These are phyloP conservation scores for Homarus gammarus DNA, from an alignment of 2,888 invertebrate species.

Conservation along the genomic window DNA sequence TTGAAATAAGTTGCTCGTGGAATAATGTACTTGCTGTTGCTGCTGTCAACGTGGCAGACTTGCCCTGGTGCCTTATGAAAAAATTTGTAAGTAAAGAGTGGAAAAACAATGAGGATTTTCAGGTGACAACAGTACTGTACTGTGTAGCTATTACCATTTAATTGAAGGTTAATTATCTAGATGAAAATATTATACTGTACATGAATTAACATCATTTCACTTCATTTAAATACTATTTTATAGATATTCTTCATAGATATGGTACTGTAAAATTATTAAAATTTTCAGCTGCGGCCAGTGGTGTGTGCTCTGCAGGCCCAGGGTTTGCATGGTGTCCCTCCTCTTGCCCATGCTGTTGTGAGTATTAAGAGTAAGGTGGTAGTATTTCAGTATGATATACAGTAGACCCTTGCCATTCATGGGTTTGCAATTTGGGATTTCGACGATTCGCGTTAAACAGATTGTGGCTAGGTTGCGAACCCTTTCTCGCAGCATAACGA, in stretches of 20 bases:
- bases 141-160: neutral
- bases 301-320: constrained; percentile 33
- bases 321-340: constrained; percentile 38
- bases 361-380: neutral
- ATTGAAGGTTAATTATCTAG: neutral
- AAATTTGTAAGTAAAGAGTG: no score
- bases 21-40: no score
- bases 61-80: no score
- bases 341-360: constrained; percentile 1
- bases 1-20: no score
- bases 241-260: neutral
- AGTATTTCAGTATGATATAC: neutral
- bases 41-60: no score
- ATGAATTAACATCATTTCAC: neutral
- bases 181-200: neutral
- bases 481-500: no score
- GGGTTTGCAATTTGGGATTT: neutral
- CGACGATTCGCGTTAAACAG: neutral
- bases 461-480: neutral
- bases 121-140: no score
- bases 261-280: neutral
- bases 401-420: neutral
- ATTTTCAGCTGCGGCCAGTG: constrained; percentile 15
- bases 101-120: no score
- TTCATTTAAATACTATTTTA: neutral